Evolutionary conservation across 2,113 vertebrate genomes (phyloP).

Genomic region (Lucifuga dentata): DNA sequence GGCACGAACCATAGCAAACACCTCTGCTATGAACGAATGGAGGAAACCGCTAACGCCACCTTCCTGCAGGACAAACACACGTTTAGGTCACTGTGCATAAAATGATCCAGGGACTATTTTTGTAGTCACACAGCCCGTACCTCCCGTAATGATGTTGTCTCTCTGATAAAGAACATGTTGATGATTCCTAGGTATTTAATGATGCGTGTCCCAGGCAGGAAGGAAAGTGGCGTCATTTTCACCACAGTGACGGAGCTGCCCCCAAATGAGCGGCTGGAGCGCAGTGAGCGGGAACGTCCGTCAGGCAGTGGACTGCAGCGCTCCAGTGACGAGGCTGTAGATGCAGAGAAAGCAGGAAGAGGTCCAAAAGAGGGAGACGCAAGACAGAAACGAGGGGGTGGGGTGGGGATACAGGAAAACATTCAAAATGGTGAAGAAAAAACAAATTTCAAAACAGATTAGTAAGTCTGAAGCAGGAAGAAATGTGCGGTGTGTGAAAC

Average conservation of each 20-base stretch:
- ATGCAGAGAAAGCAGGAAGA: constrained; percentile 37
- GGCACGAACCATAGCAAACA: constrained; percentile 97
- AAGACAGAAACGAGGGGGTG: constrained; percentile 21
- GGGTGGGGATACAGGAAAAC: constrained; percentile 58
- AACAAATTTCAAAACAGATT: constrained; percentile 40
- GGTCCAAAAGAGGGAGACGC: constrained; percentile 12
- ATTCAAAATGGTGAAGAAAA: constrained; percentile 45
- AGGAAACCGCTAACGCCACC: constrained; percentile 98
- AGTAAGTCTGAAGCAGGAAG: constrained; percentile 51
- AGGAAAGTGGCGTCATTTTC: constrained; percentile 98
- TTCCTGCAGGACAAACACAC: constrained; percentile 83
- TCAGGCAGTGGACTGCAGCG: constrained; percentile 91
- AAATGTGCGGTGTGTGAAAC: constrained; percentile 42
- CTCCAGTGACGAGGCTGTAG: constrained; percentile 89
- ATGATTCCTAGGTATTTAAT: constrained; percentile 98
- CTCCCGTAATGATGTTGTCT: constrained; percentile 97
- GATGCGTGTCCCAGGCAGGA: constrained; percentile 94
- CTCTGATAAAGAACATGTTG: constrained; percentile 99
- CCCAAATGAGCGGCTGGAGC: constrained; percentile 83
- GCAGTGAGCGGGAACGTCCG: constrained; percentile 87
- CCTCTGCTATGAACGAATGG: constrained; percentile 96
- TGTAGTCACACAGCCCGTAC: constrained; percentile 73
- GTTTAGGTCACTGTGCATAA: neutral
- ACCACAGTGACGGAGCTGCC: constrained; percentile 90
- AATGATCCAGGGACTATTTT: neutral